phyloP scores from a whole-genome alignment of 35 echinoderm and acorn worm species.

The Apostichopus californicus region DNA sequence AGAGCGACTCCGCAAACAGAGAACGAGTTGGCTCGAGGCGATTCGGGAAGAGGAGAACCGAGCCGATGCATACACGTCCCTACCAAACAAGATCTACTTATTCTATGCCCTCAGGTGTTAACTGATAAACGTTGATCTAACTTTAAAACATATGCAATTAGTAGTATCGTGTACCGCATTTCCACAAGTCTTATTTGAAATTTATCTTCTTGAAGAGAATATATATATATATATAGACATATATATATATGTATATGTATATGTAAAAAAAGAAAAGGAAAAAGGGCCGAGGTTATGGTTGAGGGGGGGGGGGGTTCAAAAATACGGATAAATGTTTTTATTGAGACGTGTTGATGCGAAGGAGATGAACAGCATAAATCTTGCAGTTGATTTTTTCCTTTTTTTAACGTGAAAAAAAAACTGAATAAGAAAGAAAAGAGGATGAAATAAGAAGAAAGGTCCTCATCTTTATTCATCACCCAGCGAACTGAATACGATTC shows the following conservation, averaged over 20 bases:
- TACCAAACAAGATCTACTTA: constrained; percentile 36
- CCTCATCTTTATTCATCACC: constrained; percentile 6
- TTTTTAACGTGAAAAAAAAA: no score
- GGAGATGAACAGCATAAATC: constrained; percentile 10
- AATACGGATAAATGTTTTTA: constrained; percentile 35
- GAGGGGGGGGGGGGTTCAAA: neutral
- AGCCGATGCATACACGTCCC: constrained; percentile 25
- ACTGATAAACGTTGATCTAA: constrained; percentile 48
- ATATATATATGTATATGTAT: neutral
- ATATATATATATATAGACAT: neutral
- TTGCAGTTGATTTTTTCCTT: neutral
- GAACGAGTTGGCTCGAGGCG: constrained; percentile 36
- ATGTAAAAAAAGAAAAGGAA: neutral
- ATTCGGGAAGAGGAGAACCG: constrained; percentile 11
- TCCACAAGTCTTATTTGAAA: constrained; percentile 36
- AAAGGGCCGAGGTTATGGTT: constrained; percentile 36
- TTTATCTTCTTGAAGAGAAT: constrained; percentile 25
- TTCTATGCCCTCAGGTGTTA: constrained; percentile 25
- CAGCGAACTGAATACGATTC: neutral
- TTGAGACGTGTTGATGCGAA: constrained; percentile 22
- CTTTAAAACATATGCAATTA: constrained; percentile 54
- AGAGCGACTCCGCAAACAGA: constrained; percentile 12
- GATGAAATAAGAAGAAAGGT: neutral
- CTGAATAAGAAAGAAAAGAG: neutral
- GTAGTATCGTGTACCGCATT: constrained; percentile 51